phyloP scores from a whole-genome alignment of 2,797 vertebrate species.

The Denticeps clupeoides region DNA sequence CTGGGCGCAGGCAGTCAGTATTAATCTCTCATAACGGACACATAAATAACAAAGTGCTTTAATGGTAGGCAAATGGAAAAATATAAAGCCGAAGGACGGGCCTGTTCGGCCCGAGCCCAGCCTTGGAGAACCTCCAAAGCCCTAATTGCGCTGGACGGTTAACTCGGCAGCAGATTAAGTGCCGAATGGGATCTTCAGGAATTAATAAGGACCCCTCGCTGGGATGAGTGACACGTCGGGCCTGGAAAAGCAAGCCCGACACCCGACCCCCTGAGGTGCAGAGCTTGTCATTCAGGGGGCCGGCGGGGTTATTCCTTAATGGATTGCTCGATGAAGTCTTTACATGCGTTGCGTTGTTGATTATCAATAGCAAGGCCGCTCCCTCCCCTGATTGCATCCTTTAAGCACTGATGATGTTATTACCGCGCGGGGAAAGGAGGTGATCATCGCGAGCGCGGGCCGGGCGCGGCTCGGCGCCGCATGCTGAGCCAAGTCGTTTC shows the following conservation, averaged over 20 bases:
- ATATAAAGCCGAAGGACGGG: no score
- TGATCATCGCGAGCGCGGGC: neutral
- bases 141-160: constrained; percentile 22
- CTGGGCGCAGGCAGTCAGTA: no score
- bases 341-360: constrained; percentile 13
- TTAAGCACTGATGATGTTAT: constrained; percentile 14
- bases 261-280: no score
- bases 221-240: constrained; percentile 5
- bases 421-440: constrained; percentile 7
- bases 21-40: no score
- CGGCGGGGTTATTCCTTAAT: neutral
- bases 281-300: no score
- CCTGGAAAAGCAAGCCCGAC: no score
- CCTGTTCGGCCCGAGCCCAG: no score
- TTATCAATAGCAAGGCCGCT: constrained; percentile 15
- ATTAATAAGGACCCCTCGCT: constrained; percentile 20
- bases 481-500: constrained; percentile 29
- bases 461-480: neutral
- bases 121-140: neutral
- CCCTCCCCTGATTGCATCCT: constrained; percentile 4
- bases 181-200: constrained; percentile 15
- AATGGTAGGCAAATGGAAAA: no score
- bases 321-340: constrained; percentile 20
- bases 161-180: constrained; percentile 31
- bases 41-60: no score